A percentile compares a stretch with the other conserved stretches of the same genome.
These are phyloP conservation scores for Loxodonta africana DNA, from an alignment of 2,113 vertebrate species.

Conservation along the genomic window DNA sequence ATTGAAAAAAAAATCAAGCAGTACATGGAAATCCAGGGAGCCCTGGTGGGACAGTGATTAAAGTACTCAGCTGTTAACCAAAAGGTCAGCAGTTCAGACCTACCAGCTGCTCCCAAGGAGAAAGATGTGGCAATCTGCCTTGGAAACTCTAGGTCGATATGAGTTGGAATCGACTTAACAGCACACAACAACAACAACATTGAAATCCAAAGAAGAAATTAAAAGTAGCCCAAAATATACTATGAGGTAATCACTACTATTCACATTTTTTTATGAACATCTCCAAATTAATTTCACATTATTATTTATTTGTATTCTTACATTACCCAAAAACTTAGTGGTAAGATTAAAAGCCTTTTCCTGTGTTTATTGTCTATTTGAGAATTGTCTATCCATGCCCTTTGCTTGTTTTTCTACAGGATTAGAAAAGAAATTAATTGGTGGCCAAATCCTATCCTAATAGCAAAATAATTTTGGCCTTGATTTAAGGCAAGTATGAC, in stretches of 20 bases:
- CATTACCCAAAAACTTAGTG: neutral
- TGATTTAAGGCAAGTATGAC: conserved; percentile 18
- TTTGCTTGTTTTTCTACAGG: neutral
- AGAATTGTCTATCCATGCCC: neutral
- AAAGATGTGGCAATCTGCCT: too few relatives aligned
- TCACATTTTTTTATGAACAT: conserved; percentile 23
- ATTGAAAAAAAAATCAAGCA: neutral
- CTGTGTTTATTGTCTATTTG: conserved; percentile 33
- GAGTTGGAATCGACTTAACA: neutral
- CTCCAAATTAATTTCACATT: conserved; percentile 20
- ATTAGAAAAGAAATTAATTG: conserved; percentile 25
- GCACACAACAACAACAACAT: neutral
- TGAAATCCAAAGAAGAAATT: conserved; percentile 41
- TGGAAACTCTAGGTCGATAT: neutral
- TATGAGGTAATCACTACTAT: conserved; percentile 11
- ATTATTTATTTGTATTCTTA: neutral
- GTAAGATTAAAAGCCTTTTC: conserved; percentile 39
- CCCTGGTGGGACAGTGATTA: too few relatives aligned
- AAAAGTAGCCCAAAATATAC: neutral
- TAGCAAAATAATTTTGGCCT: conserved; percentile 18
- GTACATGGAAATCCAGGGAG: neutral
- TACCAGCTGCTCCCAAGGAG: too few relatives aligned
- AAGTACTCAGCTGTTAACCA: too few relatives aligned
- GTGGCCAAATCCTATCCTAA: neutral
- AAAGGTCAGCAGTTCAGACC: too few relatives aligned